phyloP scores from a whole-genome alignment of 1,140 invertebrate genomes.

The Anastatus disparis region DNA sequence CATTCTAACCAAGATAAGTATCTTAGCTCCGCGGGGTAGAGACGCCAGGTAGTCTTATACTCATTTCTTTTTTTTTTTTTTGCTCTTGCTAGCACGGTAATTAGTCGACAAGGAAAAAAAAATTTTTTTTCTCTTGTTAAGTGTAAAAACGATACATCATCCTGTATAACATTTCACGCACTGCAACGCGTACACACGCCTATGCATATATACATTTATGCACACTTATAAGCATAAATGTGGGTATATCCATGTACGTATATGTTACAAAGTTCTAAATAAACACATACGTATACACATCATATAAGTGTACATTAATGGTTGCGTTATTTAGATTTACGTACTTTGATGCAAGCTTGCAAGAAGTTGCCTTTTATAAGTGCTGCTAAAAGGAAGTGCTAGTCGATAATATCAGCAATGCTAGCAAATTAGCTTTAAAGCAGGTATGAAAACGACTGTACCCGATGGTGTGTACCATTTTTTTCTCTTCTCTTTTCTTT shows the following conservation, averaged over 20 bases:
- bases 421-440: conserved; percentile 28
- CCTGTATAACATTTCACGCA: no score
- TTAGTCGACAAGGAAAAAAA: conserved; percentile 56
- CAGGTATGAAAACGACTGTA: not conserved
- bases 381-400: no score
- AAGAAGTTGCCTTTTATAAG: no score
- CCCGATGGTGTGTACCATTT: not conserved
- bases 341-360: no score
- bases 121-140: conserved; percentile 51
- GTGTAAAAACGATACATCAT: no score
- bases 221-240: not conserved
- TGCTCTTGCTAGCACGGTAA: conserved; percentile 57
- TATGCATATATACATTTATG: not conserved
- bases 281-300: not conserved
- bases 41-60: conserved; percentile 55
- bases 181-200: not conserved
- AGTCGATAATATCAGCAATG: not conserved
- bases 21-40: conserved; percentile 49
- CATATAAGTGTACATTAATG: not conserved
- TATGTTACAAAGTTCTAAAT: no score
- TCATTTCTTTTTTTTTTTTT: no score
- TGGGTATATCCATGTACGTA: not conserved
- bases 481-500: no score
- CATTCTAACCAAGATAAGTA: conserved; percentile 58
- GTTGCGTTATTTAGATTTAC: not conserved